A percentile compares a stretch with the other conserved stretches of the same genome.
phyloP scores from a whole-genome alignment of 1,140 invertebrate genomes.

The Hyles euphorbiae region DNA sequence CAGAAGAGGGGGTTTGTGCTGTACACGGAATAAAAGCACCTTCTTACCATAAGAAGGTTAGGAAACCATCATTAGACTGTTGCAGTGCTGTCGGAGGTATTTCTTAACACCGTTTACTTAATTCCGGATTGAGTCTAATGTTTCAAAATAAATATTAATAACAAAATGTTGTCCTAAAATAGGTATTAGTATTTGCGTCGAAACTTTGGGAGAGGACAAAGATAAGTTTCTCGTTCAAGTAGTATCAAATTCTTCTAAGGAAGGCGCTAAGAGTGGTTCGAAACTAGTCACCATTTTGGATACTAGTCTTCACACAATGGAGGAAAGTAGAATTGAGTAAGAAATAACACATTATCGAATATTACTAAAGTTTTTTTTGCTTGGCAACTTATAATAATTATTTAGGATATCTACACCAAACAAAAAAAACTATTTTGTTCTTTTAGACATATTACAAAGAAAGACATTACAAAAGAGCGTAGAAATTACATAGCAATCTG shows the following conservation, averaged over 20 bases:
- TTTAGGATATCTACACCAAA: too few relatives aligned
- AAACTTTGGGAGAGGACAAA: constrained; percentile 57
- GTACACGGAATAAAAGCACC: constrained; percentile 34
- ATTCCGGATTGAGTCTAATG: too few relatives aligned
- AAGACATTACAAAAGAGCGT: constrained; percentile 55
- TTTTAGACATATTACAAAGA: constrained; percentile 57
- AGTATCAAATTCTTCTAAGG: constrained; percentile 70
- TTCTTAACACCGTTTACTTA: not conserved
- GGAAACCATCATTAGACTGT: constrained; percentile 56
- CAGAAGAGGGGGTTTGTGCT: constrained; percentile 23
- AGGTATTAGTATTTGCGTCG: constrained; percentile 64
- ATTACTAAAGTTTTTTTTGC: too few relatives aligned
- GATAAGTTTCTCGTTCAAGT: constrained; percentile 73
- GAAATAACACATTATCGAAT: not conserved
- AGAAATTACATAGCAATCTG: constrained; percentile 71
- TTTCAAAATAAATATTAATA: constrained; percentile 8
- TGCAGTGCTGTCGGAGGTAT: constrained; percentile 65
- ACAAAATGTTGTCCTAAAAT: constrained; percentile 14
- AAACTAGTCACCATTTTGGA: constrained; percentile 75
- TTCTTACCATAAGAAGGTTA: constrained; percentile 42
- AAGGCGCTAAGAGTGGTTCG: constrained; percentile 69
- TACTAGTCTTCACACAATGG: constrained; percentile 75
- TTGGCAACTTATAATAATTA: not conserved
- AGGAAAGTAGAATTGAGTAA: constrained; percentile 77
- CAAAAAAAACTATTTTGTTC: too few relatives aligned